Conservation (phyloP, 2,888 invertebrate species). For the Clostera curtula region DNA sequence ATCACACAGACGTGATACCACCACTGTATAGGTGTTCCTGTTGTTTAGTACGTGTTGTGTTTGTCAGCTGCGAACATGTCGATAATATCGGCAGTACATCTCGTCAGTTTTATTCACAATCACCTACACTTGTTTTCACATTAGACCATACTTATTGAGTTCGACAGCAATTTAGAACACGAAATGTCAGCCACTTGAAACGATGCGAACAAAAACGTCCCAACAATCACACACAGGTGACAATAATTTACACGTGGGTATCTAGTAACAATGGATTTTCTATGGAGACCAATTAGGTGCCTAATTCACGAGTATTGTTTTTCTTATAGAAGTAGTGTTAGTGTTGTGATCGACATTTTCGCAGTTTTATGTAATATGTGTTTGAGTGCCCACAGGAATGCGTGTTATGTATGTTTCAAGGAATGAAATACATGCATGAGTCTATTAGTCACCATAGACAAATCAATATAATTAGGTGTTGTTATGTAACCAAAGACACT, state of each 20-base stretch:
- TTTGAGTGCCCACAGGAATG: conserved; percentile 69
- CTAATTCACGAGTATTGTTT: too few relatives aligned
- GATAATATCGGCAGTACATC: conserved; percentile 9
- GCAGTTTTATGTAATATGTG: conserved; percentile 45
- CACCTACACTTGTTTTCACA: too few relatives aligned
- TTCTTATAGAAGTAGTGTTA: conserved; percentile 9
- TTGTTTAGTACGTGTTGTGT: conserved; percentile 37
- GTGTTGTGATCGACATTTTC: conserved; percentile 31
- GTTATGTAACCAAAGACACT: conserved; percentile 17
- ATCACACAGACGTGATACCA: conserved; percentile 19
- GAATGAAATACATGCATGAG: conserved; percentile 58
- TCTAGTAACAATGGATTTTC: too few relatives aligned
- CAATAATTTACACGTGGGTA: too few relatives aligned
- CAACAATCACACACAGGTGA: too few relatives aligned
- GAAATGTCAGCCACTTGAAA: too few relatives aligned
- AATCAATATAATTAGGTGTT: conserved; percentile 13
- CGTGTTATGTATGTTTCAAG: conserved; percentile 57
- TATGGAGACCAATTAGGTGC: too few relatives aligned
- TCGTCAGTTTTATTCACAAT: neutral
- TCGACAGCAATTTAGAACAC: too few relatives aligned
- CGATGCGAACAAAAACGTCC: too few relatives aligned
- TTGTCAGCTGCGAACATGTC: conserved; percentile 23
- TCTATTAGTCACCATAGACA: conserved; percentile 26
- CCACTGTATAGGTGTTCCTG: conserved; percentile 28
- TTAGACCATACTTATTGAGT: too few relatives aligned